Base-by-base conservation (phyloP, 2,888 invertebrate species). In the Pegoplata infirma region DNA sequence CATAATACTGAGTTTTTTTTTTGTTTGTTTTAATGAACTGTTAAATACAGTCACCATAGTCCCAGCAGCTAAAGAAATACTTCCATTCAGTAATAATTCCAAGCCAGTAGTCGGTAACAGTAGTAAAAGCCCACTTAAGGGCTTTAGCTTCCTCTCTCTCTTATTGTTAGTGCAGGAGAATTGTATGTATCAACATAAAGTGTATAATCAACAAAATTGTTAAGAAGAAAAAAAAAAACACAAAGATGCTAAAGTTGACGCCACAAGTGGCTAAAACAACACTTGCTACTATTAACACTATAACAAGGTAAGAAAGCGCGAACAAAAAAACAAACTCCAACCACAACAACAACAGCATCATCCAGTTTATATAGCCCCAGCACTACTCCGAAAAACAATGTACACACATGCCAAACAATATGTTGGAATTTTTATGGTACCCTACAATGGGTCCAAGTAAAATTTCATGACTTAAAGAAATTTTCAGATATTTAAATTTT, bases 191-290 rank as follows among this genome's bases (percentile, higher is more conserved):
- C 59, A 74, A 53, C 49, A 61, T 58, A 81, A 81, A 76, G 75
- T 75, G 49, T 82, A 81, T 83, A 82, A 83, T 83, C 82, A 83
- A 51, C 66, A n/a, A n/a, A n/a, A n/a, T n/a, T n/a, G n/a, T n/a
- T n/a, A n/a, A n/a, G n/a, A n/a, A n/a, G 28, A 56, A 28, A 28
- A 25, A 53, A 53, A 14, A 53, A 46, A 46, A 47, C 28, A 19
- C 10, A 59, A 73, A 80, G 81, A 84, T 85, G 87, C 85, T 84
- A 87, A 86, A 86, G 84, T 87, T 87, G 85, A 86, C 87, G 88
- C 87, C 87, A 83, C 84, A 86, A 87, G 87, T 87, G 87, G 85
- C 84, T 85, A 85, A 87, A 86, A 83, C 88, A 87, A 87, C 87
- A 87, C 87, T 87, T 87, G 85, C 85, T 71, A 75, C 81, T 77